phyloP scores from a whole-genome alignment of 1,140 invertebrate species.

The Coelopa frigida region DNA sequence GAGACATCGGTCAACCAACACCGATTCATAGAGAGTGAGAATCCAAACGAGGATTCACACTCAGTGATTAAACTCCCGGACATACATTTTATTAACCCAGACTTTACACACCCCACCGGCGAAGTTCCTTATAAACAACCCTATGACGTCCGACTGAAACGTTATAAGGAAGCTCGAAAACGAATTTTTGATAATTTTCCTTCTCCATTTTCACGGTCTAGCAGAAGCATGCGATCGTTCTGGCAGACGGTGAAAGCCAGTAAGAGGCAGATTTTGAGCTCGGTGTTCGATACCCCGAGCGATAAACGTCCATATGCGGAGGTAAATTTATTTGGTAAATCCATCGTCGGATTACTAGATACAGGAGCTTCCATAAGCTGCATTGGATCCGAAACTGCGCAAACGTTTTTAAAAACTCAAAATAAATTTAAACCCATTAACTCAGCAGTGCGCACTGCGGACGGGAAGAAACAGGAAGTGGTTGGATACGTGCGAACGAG shows the following conservation, averaged over 20 bases:
- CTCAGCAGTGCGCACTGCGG: conserved; percentile 2
- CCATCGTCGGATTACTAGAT: conserved; percentile 3
- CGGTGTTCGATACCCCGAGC: background rate
- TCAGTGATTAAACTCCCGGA: no score
- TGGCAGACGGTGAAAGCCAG: background rate
- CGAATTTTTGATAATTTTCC: conserved; percentile 1
- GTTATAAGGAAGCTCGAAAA: conserved; percentile 3
- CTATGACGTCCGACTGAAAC: conserved; percentile 3
- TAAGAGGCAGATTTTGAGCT: no score
- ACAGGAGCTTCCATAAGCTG: conserved; percentile 13
- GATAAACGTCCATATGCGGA: conserved; percentile 13
- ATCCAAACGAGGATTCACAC: no score
- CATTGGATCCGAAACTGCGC: conserved; percentile 1
- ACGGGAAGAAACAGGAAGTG: conserved; percentile 7
- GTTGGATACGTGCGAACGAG: background rate
- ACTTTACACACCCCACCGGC: no score
- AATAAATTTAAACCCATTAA: conserved; percentile 2
- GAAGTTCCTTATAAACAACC: no score
- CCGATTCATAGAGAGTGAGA: no score
- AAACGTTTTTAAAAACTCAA: background rate
- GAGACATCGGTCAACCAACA: no score
- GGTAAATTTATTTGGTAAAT: background rate
- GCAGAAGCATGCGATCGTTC: conserved; percentile 2
- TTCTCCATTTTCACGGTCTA: background rate
- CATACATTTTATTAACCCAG: no score